Evolutionary conservation across 2,888 invertebrate species (phyloP).

Genomic region (Sepiola atlantica): DNA sequence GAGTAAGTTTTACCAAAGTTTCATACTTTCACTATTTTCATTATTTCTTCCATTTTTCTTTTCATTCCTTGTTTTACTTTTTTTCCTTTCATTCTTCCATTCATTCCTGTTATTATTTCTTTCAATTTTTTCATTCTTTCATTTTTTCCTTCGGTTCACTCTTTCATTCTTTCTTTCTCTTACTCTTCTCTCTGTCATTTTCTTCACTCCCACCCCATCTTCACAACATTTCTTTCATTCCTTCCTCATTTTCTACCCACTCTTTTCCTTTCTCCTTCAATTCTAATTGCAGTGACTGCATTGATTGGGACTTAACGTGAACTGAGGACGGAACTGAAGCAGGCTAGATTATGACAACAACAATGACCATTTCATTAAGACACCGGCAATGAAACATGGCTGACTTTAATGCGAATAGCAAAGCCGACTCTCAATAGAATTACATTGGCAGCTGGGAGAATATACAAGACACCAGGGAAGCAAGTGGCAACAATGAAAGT

Average conservation of each 20-base stretch:
- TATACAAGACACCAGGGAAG: neutral
- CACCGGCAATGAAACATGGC: neutral
- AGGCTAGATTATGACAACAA: neutral
- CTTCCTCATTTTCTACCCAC: neutral
- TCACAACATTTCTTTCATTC: neutral
- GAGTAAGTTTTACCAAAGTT: too few relatives aligned
- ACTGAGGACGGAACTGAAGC: neutral
- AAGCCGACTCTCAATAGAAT: neutral
- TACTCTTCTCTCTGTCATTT: neutral
- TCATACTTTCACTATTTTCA: too few relatives aligned
- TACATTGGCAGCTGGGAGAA: neutral
- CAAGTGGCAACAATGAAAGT: neutral
- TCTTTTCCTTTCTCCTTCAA: neutral
- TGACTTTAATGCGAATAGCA: neutral
- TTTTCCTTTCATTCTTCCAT: too few relatives aligned
- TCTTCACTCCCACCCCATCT: neutral
- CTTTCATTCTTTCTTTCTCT: neutral
- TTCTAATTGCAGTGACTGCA: neutral
- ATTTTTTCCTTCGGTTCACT: neutral
- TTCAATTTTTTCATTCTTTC: neutral
- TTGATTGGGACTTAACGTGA: neutral
- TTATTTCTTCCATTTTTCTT: too few relatives aligned
- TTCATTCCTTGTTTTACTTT: too few relatives aligned
- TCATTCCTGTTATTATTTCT: too few relatives aligned
- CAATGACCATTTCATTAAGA: neutral